Conservation (phyloP, 2,888 invertebrate species). For the Entomobrya multifasciata region DNA sequence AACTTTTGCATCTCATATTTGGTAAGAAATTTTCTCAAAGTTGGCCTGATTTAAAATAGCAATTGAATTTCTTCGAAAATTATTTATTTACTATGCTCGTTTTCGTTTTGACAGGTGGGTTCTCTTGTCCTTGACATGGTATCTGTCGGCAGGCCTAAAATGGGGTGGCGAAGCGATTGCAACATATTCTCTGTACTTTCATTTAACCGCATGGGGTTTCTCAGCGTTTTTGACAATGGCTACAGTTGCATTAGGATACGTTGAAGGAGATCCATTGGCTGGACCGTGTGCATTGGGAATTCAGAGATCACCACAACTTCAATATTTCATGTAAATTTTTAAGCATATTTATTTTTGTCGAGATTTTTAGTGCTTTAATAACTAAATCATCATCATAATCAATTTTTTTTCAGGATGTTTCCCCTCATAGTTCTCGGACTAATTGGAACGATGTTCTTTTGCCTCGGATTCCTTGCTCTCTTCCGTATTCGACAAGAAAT, state of each 20-base stretch:
- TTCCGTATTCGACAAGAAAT: conserved; percentile 89
- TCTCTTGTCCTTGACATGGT: conserved; percentile 97
- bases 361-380: too few relatives aligned
- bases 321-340: conserved; percentile 78
- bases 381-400: not conserved
- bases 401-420: conserved; percentile 87
- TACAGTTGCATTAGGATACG: conserved; percentile 96
- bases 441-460: conserved; percentile 94
- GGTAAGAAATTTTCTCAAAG: conserved; percentile 70
- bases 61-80: conserved; percentile 12
- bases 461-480: conserved; percentile 97
- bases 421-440: conserved; percentile 95
- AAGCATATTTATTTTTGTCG: too few relatives aligned
- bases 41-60: not conserved
- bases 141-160: conserved; percentile 96
- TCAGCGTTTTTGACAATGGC: conserved; percentile 97
- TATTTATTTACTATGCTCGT: not conserved
- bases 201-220: conserved; percentile 98
- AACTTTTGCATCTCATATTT: conserved; percentile 82
- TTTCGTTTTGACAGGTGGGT: conserved; percentile 92
- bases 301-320: conserved; percentile 76
- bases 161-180: conserved; percentile 99
- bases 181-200: conserved; percentile 98
- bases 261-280: conserved; percentile 86
- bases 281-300: conserved; percentile 77